Evolutionary conservation across 2,888 invertebrate genomes (phyloP).

Genomic region (Xanthorhoe spadicearia): DNA sequence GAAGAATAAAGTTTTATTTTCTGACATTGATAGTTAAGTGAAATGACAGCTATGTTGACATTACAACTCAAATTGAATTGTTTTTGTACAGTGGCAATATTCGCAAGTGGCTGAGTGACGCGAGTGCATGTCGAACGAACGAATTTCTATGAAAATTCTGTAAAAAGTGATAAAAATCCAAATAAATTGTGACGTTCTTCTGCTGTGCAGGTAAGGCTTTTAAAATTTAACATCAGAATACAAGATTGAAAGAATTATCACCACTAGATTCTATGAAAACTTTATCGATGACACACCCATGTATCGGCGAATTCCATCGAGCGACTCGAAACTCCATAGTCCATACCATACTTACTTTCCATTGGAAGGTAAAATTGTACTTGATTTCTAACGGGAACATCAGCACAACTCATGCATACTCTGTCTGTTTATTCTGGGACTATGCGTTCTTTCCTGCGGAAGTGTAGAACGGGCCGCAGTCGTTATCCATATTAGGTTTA

Average conservation of each 20-base stretch:
- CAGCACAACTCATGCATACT: conserved; percentile 30
- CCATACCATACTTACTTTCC: conserved; percentile 46
- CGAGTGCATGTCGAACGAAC: conserved; percentile 72
- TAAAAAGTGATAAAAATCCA: conserved; percentile 51
- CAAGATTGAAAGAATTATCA: not conserved
- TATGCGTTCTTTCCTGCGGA: conserved; percentile 47
- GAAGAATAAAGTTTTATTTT: too few species aligned
- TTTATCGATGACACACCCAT: conserved; percentile 77
- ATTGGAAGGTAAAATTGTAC: conserved; percentile 40
- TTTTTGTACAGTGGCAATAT: conserved; percentile 26
- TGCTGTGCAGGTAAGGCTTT: conserved; percentile 56
- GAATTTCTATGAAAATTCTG: conserved; percentile 57
- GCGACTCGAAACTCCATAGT: conserved; percentile 24
- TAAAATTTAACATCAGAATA: not conserved
- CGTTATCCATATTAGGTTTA: conserved; percentile 79
- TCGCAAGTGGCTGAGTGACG: conserved; percentile 57
- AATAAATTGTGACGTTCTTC: conserved; percentile 45
- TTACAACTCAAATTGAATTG: not conserved
- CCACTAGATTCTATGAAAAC: conserved; percentile 31
- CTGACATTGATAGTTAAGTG: not conserved
- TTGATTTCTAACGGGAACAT: conserved; percentile 36
- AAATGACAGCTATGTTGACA: not conserved
- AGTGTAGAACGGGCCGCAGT: conserved; percentile 54
- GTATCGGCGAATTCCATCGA: conserved; percentile 60
- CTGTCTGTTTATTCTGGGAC: conserved; percentile 10